Evolutionary conservation across 2,113 vertebrate genomes (phyloP), one percentile per base, ranked within the genome.

Genomic region (Desmodus rotundus): DNA sequence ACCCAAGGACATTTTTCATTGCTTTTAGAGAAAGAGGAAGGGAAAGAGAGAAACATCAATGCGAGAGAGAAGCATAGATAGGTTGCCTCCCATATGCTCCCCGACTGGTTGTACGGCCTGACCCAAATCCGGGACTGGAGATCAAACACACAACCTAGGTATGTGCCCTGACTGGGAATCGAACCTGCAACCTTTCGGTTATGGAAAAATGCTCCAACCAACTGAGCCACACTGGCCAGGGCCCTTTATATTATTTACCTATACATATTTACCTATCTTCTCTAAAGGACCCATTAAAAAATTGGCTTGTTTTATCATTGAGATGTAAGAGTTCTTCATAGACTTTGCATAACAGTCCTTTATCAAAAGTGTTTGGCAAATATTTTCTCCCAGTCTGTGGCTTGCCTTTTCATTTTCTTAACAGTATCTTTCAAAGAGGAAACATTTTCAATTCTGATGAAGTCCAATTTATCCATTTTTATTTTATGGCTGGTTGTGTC

Each of bases 381-480:
- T 47, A 54, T 92, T 92, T 74, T 85, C 91, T 87, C 41, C 52
- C 19, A 17, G 17, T 58, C 26, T 24, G 14, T 73, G 15, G 15
- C 86, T 91, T 72, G 38, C 33, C 87, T 80, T 90, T 93, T 93
- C 17, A 8, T 90, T 73, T 38, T 76, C 73, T 65, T 38, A 73
- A 19, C 5, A 41, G 9, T 67, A 15, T 72, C n/a, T 91, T 77
- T 77, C 43, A 82, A 84, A 68, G 38, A 90, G 36, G 26, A 87
- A 78, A 65, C 17, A 5, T 72, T 74, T 92, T 92, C 36, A 17
- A 56, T 68, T 83, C 80, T 67, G 63, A 77, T 56, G 54, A 89
- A 87, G 15, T 52, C 33, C 45, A 74, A 45, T 26, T 33, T 26
- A 43, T 38, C 16, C 24, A 5, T 70, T 58, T 63, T 88, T 87